Evolutionary conservation across 2,797 vertebrate genomes (phyloP).

Genomic region (Gymnodraco acuticeps): DNA sequence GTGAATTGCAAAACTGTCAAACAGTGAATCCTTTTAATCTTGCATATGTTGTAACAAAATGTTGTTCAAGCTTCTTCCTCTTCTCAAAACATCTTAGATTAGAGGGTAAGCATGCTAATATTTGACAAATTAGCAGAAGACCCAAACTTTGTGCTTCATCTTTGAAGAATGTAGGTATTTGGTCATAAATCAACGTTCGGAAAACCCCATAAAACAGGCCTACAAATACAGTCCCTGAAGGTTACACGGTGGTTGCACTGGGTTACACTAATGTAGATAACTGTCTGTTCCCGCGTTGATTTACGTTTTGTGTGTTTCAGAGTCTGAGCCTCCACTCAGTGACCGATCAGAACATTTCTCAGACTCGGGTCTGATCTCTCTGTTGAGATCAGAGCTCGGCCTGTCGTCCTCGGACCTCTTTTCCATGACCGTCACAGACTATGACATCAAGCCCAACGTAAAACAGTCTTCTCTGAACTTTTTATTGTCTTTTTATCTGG

Average conservation of each 20-base stretch:
- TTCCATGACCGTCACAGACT: slow-evolving; percentile 85
- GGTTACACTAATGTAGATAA: not conserved
- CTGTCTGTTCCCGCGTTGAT: not conserved
- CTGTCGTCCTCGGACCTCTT: slow-evolving; percentile 81
- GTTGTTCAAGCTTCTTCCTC: not conserved
- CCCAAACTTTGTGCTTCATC: not conserved
- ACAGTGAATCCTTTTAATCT: not conserved
- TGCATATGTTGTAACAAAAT: not conserved
- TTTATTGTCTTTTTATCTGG: not conserved
- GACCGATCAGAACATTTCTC: slow-evolving; percentile 56
- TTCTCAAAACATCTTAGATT: not conserved
- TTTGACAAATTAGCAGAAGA: not conserved
- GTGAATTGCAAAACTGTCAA: not conserved
- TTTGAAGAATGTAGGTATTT: not conserved
- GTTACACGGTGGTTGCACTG: not conserved
- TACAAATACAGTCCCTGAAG: not conserved
- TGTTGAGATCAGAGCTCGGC: slow-evolving; percentile 80
- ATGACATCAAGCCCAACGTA: slow-evolving; percentile 82
- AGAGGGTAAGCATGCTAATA: not conserved
- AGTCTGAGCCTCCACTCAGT: slow-evolving; percentile 56
- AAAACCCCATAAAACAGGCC: not conserved
- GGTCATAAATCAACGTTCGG: not conserved
- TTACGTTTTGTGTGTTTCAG: slow-evolving; percentile 58
- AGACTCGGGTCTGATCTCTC: slow-evolving; percentile 71
- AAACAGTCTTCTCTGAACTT: slow-evolving; percentile 21